phyloP scores from a whole-genome alignment of 92 coral and sea anemone species.

The Bergia sp. region DNA sequence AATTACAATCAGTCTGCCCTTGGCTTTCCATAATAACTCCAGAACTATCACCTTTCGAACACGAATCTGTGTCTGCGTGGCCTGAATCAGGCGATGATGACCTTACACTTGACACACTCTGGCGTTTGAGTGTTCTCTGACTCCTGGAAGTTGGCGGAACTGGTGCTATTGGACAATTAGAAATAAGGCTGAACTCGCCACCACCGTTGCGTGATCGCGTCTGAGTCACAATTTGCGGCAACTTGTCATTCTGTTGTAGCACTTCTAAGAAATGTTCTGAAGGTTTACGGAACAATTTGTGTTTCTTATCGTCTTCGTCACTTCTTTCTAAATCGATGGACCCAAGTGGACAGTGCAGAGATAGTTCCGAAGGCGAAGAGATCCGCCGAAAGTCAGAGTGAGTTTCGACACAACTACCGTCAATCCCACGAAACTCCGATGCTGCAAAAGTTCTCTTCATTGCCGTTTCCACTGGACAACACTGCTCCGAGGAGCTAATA shows the following conservation, averaged over 20 bases:
- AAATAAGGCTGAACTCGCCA: conserved; percentile 8
- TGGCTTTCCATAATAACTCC: background rate
- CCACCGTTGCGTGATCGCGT: conserved; percentile 19
- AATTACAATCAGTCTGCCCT: conserved; percentile 14
- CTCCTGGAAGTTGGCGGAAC: background rate
- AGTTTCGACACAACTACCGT: background rate
- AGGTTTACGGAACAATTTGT: conserved; percentile 25
- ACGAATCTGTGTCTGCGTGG: conserved; percentile 5
- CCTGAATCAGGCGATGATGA: conserved; percentile 28
- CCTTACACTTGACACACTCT: conserved; percentile 32
- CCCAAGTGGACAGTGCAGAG: conserved; percentile 11
- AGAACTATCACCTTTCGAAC: conserved; percentile 4
- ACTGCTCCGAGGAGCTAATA: conserved; percentile 26
- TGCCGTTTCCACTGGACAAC: conserved; percentile 1
- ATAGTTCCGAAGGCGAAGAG: conserved; percentile 1
- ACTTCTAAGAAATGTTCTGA: conserved; percentile 43
- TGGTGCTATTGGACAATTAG: background rate
- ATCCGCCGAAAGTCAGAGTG: background rate
- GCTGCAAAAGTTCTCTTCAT: background rate
- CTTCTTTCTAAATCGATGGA: background rate
- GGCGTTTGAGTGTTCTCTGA: background rate
- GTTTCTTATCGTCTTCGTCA: background rate
- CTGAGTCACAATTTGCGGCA: conserved; percentile 16
- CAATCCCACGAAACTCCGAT: conserved; percentile 9
- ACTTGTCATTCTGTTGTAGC: conserved; percentile 10